phyloP scores from a whole-genome alignment of 2,113 vertebrate species.

The Piaya cayana region DNA sequence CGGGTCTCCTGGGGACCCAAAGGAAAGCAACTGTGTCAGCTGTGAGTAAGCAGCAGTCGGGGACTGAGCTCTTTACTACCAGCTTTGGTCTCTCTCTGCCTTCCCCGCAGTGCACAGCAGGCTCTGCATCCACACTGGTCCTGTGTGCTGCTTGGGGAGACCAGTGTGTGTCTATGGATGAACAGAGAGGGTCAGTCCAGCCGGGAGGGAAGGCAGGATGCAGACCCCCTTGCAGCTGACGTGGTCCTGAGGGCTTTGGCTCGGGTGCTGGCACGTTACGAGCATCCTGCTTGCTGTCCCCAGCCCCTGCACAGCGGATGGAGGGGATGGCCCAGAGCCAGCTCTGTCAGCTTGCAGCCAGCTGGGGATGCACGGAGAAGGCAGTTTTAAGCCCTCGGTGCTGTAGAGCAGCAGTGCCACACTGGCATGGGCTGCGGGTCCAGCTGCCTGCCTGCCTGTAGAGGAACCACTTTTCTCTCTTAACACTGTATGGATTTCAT shows the following conservation, averaged over 20 bases:
- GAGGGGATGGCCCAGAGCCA: background rate
- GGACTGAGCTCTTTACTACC: background rate
- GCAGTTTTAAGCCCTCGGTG: background rate
- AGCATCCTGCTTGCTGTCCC: background rate
- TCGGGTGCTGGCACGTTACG: accelerated
- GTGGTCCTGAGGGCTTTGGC: background rate
- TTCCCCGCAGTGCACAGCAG: background rate
- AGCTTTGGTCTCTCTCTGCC: background rate
- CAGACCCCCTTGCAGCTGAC: background rate
- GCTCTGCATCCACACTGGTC: background rate
- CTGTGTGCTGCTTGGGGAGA: accelerated
- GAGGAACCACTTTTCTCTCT: background rate
- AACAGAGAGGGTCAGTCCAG: background rate
- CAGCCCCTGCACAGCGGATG: background rate
- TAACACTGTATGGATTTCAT: background rate
- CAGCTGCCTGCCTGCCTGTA: accelerated
- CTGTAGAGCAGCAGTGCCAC: background rate
- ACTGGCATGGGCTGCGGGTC: no score
- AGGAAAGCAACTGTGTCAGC: background rate
- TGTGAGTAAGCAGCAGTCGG: background rate
- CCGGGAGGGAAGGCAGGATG: background rate
- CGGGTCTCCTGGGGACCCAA: background rate
- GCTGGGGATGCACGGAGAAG: background rate
- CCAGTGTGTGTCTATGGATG: accelerated
- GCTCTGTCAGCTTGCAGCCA: background rate